A percentile compares a stretch with the other conserved stretches of the same genome.
These are phyloP conservation scores for Eupithecia exiguata DNA, from an alignment of 2,888 invertebrate species.

Conservation along the genomic window DNA sequence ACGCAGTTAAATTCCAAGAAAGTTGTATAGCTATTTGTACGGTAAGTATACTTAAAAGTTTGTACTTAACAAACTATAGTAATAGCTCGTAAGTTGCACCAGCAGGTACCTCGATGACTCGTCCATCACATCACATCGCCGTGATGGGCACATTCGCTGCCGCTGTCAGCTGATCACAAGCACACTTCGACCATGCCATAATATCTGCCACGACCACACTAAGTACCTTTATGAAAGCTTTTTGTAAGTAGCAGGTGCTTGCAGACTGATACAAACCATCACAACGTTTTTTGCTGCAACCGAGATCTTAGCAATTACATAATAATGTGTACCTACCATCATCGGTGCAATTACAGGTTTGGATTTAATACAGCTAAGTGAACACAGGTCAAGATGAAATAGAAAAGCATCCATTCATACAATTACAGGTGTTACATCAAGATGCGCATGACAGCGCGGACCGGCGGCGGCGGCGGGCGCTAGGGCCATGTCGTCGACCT, in stretches of 20 bases:
- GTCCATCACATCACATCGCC: neutral
- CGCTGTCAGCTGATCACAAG: constrained; percentile 6
- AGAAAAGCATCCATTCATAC: neutral
- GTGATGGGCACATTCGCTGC: constrained; percentile 12
- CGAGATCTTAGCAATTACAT: neutral
- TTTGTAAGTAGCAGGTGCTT: neutral
- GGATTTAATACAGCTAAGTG: neutral
- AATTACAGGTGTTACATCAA: constrained; percentile 12
- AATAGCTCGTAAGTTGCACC: neutral
- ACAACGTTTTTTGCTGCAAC: neutral
- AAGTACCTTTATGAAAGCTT: neutral
- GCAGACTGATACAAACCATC: neutral
- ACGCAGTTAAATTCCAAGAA: neutral
- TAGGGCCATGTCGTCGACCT: constrained; percentile 33
- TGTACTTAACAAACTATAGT: too few species aligned
- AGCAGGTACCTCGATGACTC: neutral
- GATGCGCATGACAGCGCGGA: constrained; percentile 6
- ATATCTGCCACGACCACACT: neutral
- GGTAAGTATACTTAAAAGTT: too few species aligned
- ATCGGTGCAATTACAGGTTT: neutral
- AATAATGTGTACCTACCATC: neutral
- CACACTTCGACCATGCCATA: neutral
- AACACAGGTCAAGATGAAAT: neutral
- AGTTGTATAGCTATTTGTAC: too few species aligned
- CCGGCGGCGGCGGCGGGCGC: too few species aligned